A percentile compares a stretch with the other conserved stretches of the same genome.
Conservation (phyloP, 2,888 invertebrate genomes). For the Drosophila macrospina region DNA sequence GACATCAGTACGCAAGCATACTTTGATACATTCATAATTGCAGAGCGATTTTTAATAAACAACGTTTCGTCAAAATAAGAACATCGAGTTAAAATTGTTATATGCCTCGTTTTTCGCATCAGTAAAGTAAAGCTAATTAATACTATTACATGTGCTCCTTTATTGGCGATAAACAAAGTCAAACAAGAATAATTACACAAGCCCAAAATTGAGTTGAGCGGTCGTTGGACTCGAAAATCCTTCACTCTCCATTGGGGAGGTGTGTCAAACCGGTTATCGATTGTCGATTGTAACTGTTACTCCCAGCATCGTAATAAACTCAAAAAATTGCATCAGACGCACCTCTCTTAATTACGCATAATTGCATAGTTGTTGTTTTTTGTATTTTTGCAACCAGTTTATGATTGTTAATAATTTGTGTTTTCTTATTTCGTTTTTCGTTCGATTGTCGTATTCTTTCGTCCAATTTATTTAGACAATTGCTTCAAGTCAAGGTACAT, state of each 20-base stretch:
- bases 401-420: neutral
- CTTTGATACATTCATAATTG: no score
- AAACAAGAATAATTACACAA: conserved; percentile 4
- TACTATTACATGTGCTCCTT: neutral
- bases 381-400: conserved; percentile 17
- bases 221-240: conserved; percentile 41
- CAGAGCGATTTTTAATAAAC: no score
- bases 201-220: conserved; percentile 3
- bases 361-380: neutral
- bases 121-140: neutral
- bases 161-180: neutral
- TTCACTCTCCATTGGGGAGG: conserved; percentile 25
- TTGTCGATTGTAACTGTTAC: conserved; percentile 16
- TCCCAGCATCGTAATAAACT: conserved; percentile 7
- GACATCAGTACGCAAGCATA: no score
- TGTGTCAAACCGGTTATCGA: conserved; percentile 46
- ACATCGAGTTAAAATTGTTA: no score
- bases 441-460: conserved; percentile 22
- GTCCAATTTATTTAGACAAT: conserved; percentile 22
- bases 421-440: conserved; percentile 11
- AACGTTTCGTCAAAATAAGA: no score
- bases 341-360: conserved; percentile 25
- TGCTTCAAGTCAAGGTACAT: conserved; percentile 19
- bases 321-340: conserved; percentile 45
- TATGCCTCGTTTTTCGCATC: no score